Evolutionary conservation across 2,797 vertebrate species (phyloP).

Genomic region (Cynodonichthys magdalenae): DNA sequence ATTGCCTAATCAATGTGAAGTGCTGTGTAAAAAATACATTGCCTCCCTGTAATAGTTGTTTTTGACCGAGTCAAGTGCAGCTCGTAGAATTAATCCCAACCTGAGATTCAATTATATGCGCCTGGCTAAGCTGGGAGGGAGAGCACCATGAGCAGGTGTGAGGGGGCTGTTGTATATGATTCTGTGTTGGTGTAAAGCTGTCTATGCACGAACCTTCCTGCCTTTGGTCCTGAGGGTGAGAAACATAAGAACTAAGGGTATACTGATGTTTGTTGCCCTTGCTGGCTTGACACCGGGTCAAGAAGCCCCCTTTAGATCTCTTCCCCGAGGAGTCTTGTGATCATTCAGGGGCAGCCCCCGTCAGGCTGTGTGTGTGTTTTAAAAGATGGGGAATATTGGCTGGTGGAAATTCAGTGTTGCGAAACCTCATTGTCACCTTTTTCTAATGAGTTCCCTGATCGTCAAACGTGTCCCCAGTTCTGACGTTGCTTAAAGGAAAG

Average conservation of each 20-base stretch:
- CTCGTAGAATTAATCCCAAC: conserved; percentile 99
- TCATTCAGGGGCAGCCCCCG: conserved; percentile 65
- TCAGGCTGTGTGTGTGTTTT: conserved; percentile 57
- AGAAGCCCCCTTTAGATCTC: conserved; percentile 32
- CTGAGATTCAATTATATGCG: conserved; percentile 93
- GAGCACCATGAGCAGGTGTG: conserved; percentile 50
- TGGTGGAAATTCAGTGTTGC: conserved; percentile 70
- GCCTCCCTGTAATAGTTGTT: conserved; percentile 98
- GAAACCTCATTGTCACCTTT: conserved; percentile 89
- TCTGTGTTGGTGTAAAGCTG: conserved; percentile 53
- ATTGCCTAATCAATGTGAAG: conserved; percentile 99
- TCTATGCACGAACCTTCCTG: conserved; percentile 52
- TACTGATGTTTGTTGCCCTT: conserved; percentile 31
- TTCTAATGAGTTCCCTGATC: conserved; percentile 82
- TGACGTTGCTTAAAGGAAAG: conserved; percentile 62
- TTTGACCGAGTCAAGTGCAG: conserved; percentile 99
- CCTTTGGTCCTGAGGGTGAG: conserved; percentile 32
- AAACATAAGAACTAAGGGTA: conserved; percentile 42
- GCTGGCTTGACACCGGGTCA: conserved; percentile 39
- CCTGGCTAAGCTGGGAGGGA: conserved; percentile 83
- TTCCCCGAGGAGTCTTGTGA: conserved; percentile 24
- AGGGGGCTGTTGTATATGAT: conserved; percentile 51
- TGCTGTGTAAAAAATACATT: conserved; percentile 97
- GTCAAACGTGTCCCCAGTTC: conserved; percentile 69
- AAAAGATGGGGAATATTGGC: conserved; percentile 68